Conservation (phyloP, 2,797 vertebrate species). For the Pitangus sulphuratus region DNA sequence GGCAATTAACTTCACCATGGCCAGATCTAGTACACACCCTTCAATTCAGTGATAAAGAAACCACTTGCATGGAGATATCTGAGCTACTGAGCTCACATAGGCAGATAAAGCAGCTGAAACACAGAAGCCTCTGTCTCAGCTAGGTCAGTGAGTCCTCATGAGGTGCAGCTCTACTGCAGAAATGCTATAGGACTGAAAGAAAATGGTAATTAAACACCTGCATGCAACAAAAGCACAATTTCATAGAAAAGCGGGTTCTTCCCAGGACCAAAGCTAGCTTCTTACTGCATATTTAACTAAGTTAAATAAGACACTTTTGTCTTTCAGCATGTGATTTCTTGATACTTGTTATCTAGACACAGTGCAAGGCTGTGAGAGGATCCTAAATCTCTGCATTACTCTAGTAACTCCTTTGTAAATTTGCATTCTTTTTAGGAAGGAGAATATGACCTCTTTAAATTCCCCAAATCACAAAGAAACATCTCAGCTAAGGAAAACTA, state of each 20-base stretch:
- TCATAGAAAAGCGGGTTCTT: neutral
- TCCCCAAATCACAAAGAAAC: neutral
- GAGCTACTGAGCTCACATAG: neutral
- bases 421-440: neutral
- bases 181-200: neutral
- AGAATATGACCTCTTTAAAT: neutral
- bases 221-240: neutral
- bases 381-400: neutral
- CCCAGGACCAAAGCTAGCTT: neutral
- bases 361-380: neutral
- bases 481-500: neutral
- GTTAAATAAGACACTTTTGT: neutral
- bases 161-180: neutral
- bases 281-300: neutral
- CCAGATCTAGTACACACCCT: fast-evolving
- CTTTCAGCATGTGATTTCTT: neutral
- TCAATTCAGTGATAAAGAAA: neutral
- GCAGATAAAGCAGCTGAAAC: neutral
- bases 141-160: neutral
- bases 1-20: neutral
- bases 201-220: neutral
- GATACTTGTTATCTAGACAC: neutral
- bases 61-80: neutral
- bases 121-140: neutral
- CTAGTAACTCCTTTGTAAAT: neutral